phyloP scores from a whole-genome alignment of 2,797 vertebrate genomes.

The Coracias cyanogaster region DNA sequence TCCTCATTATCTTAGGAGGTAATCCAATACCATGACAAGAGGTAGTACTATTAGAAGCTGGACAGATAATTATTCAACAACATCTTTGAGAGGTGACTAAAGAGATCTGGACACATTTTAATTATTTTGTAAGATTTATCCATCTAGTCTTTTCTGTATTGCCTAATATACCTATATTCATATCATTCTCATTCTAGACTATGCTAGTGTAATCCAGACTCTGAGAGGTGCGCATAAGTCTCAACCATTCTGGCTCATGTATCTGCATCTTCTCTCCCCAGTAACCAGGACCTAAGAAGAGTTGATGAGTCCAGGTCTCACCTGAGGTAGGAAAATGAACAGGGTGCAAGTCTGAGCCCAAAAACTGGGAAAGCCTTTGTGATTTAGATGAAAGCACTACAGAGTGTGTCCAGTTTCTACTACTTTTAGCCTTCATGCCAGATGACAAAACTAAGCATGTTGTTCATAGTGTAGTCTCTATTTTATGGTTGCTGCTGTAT shows the following conservation, averaged over 20 bases:
- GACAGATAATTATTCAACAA: not conserved
- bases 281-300: not conserved
- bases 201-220: not conserved
- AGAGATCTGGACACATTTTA: not conserved
- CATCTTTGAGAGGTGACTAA: not conserved
- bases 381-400: not conserved
- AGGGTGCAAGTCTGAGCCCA: not conserved
- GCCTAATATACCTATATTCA: not conserved
- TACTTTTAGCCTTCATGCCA: not conserved
- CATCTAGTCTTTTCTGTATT: not conserved
- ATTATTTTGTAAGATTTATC: not conserved
- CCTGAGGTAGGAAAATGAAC: not conserved
- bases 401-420: not conserved
- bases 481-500: fast-evolving
- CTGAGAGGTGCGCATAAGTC: not conserved
- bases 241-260: not conserved
- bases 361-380: not conserved
- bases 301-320: not conserved
- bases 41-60: no score
- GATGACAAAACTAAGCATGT: not conserved
- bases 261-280: not conserved
- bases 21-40: no score
- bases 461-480: not conserved
- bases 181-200: not conserved
- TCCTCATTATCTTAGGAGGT: no score